Evolutionary conservation across 1,140 invertebrate genomes (phyloP), one percentile per base, ranked within the genome.

Genomic region (Nephila pilipes): DNA sequence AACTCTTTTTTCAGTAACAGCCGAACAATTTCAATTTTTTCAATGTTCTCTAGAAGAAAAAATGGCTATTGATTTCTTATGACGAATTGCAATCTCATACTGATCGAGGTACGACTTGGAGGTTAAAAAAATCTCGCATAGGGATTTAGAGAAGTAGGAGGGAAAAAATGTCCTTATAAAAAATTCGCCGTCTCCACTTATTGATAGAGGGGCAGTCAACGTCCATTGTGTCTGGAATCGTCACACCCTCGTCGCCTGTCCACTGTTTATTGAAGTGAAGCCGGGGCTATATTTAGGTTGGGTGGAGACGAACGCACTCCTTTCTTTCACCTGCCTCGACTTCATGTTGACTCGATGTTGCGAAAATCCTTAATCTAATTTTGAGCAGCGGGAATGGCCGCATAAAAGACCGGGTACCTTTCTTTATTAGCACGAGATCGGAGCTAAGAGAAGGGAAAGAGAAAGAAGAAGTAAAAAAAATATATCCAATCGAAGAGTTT

Each of bases 341-440:
- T 92, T 88, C 46, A 93, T 93, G 91, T 93, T 93, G 91, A 93
- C 91, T 93, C 46, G 89, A 83, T 92, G 90, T 92, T 92, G 90
- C 81, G 91, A 93, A 93, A 93, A 93, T 87, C 91, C 91, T 87
- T 93, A 93, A 93, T 93, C 91, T 87, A 93, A 93, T 87, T 93
- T 93, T 87, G 85, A 92, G 90, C 58, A 69, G 90, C 81, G 58
- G 90, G 90, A 92, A 93, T 93, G 85, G 85, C 60, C 85, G 85
- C 85, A 92, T 92, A 92, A 92, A 92, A 92, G 90, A 85, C 90
- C 90, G 81, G 81, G 60, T 75, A 55, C 90, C 81, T 85, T 85
- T 92, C 90, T 92, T 92, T 92, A 92, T 92, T 92, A 92, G 90
- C 81, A 85, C 80, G 90, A 85, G 81, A 92, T 91, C 69, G 75